A percentile compares a stretch with the other conserved stretches of the same genome.
Conservation (phyloP, 2,888 invertebrate genomes). For the Lasioglossum calceatum region DNA sequence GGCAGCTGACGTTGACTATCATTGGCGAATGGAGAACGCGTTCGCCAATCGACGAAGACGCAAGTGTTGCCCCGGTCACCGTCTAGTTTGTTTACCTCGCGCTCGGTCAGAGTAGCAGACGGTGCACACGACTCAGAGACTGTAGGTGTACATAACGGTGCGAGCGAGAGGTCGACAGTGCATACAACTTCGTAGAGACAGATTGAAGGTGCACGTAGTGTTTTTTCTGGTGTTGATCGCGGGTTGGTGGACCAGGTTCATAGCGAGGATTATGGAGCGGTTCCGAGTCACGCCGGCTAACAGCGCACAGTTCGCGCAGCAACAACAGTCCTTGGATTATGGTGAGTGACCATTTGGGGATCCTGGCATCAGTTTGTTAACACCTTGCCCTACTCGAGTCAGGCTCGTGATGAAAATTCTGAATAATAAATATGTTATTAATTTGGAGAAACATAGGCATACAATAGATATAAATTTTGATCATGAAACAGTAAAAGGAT, state of each 20-base stretch:
- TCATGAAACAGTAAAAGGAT: too few relatives aligned
- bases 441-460: too few relatives aligned
- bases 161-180: background rate
- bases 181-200: background rate
- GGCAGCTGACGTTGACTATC: conserved; percentile 36
- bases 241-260: background rate
- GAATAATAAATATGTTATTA: too few relatives aligned
- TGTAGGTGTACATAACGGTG: background rate
- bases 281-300: conserved; percentile 80
- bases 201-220: background rate
- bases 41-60: conserved; percentile 72
- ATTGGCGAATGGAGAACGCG: conserved; percentile 75
- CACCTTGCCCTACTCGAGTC: too few relatives aligned
- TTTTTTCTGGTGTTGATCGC: background rate
- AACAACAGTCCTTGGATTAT: conserved; percentile 70
- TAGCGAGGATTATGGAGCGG: conserved; percentile 47
- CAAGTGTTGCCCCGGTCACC: conserved; percentile 70
- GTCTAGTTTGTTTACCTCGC: conserved; percentile 14
- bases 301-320: conserved; percentile 68
- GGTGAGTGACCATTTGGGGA: conserved; percentile 68
- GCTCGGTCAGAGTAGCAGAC: background rate
- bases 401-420: too few relatives aligned
- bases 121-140: background rate
- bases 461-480: too few relatives aligned
- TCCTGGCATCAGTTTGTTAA: background rate